Base-by-base conservation (phyloP, 2,797 vertebrate genomes). In the Phataginus tetradactyla region DNA sequence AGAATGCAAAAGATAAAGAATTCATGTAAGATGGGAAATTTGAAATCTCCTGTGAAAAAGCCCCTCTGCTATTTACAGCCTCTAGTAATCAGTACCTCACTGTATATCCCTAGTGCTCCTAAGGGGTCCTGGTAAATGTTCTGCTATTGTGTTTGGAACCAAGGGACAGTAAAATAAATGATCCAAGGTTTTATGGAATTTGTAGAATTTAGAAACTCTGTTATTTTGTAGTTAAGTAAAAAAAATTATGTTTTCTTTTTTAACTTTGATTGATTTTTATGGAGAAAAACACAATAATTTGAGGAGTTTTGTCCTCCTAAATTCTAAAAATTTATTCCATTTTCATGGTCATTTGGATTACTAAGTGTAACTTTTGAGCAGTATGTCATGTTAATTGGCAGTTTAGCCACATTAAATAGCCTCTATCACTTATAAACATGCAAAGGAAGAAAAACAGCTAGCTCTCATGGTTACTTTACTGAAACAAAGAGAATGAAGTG, bases 271-370 rank as follows among this genome's bases (percentile, higher is more conserved):
- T 68, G 29, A 81, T 57, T 95, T 94, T 95, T 89, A 75, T 78
- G 23, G 14, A 68, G 20, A 29, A 71, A 96, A 79, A n/a, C 0
- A n/a, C 3, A 75, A 55, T 86, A 55, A 78, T 63, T 63, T 95
- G 34, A 64, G 78, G 42, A 5, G 7, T 1, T 72, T 89, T 68
- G 7, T 51, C 57, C 32, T 7, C 45, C 90, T 59, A 7, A 23
- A 4, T 37, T 77, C 45, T 86, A 51, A 94, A 96, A 91, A 78
- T 71, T 7, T 72, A 14, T 59, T 94, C 64, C 49, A 27, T 63
- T 83, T 92, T 92, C 17, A 92, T 74, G 49, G 83, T 95, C 42
- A 90, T 92, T 94, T 96, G 72, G 45, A 75, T 77, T 57, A 91
- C 32, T 88, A 88, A 78, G 85, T 53, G 17, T 61, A 87, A 90